These are phyloP conservation scores for Oedothorax gibbosus DNA, from an alignment of 1,140 invertebrate genomes.

Conservation along the genomic window DNA sequence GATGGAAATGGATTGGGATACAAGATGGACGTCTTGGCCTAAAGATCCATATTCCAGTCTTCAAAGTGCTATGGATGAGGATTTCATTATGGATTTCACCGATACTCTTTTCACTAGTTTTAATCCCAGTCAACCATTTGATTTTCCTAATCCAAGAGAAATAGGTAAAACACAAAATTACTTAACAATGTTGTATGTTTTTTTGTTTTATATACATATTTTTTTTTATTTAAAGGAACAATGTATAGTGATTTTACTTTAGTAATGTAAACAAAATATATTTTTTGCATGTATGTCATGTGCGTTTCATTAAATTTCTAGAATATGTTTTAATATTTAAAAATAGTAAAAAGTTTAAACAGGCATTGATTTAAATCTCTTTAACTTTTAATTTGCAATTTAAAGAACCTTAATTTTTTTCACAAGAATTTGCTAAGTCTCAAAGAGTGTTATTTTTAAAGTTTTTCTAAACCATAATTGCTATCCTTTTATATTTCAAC, in stretches of 20 bases:
- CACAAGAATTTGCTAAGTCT: too few species aligned
- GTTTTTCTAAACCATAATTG: too few species aligned
- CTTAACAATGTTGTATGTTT: too few species aligned
- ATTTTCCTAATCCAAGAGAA: conserved; percentile 96
- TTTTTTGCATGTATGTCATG: not conserved
- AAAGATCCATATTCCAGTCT: conserved; percentile 44
- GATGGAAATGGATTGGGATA: conserved; percentile 82
- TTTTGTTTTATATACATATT: not conserved
- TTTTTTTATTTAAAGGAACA: not conserved
- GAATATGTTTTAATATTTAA: not conserved
- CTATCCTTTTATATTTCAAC: too few species aligned
- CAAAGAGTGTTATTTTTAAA: too few species aligned
- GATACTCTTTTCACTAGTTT: conserved; percentile 91
- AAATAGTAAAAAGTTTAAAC: too few species aligned
- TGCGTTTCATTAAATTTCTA: not conserved
- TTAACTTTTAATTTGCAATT: not conserved
- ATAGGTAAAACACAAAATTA: conserved; percentile 76
- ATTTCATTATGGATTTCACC: conserved; percentile 85
- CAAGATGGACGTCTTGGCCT: conserved; percentile 60
- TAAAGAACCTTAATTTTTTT: not conserved
- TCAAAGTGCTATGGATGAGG: conserved; percentile 84
- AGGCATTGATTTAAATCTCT: not conserved
- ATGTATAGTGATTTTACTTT: not conserved
- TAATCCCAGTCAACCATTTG: conserved; percentile 88
- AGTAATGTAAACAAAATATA: not conserved